These are phyloP conservation scores for Neolamprologus devosi DNA, from an alignment of 2,113 vertebrate species.

Conservation along the genomic window DNA sequence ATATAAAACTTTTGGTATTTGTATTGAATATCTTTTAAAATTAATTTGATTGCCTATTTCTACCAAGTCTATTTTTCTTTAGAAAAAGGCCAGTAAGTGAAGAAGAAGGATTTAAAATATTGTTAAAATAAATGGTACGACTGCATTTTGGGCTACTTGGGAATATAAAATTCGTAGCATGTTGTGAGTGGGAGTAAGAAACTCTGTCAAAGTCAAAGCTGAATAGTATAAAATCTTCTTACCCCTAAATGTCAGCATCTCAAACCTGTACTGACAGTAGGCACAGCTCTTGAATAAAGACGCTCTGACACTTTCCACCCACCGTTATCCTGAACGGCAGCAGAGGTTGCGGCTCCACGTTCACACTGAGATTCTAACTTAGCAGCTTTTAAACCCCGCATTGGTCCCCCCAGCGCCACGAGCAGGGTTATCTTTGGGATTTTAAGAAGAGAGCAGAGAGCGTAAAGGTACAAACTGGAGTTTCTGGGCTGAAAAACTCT, in stretches of 20 bases:
- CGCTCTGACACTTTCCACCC: neutral
- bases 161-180: neutral
- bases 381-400: neutral
- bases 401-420: neutral
- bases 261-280: constrained; percentile 6
- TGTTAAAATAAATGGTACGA: neutral
- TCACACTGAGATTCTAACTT: neutral
- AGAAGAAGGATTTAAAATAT: neutral
- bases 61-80: neutral
- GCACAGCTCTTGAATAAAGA: constrained; percentile 29
- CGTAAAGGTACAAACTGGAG: neutral
- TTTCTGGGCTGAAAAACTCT: neutral
- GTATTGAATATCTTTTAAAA: neutral
- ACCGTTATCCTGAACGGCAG: neutral
- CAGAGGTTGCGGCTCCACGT: neutral
- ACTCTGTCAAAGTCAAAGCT: neutral
- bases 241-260: neutral
- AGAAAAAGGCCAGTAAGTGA: neutral
- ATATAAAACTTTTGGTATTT: neutral
- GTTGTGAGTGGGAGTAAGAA: neutral
- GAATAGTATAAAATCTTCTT: neutral
- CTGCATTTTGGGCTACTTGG: neutral
- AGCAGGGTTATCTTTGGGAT: neutral
- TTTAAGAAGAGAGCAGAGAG: neutral
- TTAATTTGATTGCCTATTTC: neutral